Conservation (phyloP, 2,888 invertebrate species). For the Eilema griseolum region DNA sequence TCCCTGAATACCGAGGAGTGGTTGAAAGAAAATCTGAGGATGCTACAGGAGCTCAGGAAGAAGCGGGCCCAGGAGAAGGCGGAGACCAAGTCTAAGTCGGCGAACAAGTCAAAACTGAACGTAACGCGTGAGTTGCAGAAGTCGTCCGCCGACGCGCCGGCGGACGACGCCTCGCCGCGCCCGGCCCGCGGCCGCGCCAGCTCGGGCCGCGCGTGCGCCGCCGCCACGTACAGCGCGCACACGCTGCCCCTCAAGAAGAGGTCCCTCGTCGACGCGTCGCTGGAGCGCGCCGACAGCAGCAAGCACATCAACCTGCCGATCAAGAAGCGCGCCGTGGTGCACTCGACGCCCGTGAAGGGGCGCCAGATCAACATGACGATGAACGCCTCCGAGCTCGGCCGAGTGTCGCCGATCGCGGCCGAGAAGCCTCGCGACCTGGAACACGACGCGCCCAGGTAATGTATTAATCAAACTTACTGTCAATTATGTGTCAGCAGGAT, state of each 20-base stretch:
- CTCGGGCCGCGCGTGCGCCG: conserved; percentile 54
- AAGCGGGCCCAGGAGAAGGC: conserved; percentile 36
- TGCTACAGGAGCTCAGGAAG: conserved; percentile 16
- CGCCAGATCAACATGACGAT: conserved; percentile 40
- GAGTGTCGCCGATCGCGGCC: conserved; percentile 71
- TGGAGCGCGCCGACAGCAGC: conserved; percentile 7
- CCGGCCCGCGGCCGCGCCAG: conserved; percentile 54
- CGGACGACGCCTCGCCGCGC: conserved; percentile 57
- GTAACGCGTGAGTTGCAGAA: conserved; percentile 61
- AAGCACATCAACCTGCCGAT: conserved; percentile 56
- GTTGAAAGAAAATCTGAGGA: conserved; percentile 63
- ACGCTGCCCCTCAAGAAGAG: conserved; percentile 75
- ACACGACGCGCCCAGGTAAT: conserved; percentile 8
- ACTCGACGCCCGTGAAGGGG: conserved; percentile 77
- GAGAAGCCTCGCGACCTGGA: conserved; percentile 17
- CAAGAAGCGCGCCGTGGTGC: conserved; percentile 70
- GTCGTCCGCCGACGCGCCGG: conserved; percentile 65
- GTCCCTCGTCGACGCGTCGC: conserved; percentile 51
- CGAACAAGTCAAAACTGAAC: conserved; percentile 18
- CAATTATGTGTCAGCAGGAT: too few species aligned
- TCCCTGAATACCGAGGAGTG: conserved; percentile 67
- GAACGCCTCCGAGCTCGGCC: conserved; percentile 62
- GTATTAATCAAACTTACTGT: background rate
- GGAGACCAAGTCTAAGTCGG: conserved; percentile 43
- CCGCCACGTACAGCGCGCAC: conserved; percentile 61